These are phyloP conservation scores for Whitmania pigra DNA, from an alignment of 1,140 invertebrate species.

Conservation along the genomic window DNA sequence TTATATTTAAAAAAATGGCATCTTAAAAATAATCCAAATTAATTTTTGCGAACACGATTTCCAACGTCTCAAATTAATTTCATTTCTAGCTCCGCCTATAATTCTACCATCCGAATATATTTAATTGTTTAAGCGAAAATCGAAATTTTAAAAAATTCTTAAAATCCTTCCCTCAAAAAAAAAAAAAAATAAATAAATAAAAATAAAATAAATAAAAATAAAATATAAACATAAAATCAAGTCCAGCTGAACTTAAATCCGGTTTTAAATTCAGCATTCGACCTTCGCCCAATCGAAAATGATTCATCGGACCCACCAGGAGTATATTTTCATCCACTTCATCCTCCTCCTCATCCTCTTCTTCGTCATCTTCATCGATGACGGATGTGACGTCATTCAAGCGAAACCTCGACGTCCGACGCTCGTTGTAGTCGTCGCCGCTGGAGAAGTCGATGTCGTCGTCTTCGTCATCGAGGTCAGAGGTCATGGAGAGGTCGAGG, in stretches of 20 bases:
- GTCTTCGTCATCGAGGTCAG: neutral
- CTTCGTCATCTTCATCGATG: neutral
- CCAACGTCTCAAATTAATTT: neutral
- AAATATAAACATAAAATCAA: neutral
- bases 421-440: too few species aligned
- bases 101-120: neutral
- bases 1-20: neutral
- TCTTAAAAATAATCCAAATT: neutral
- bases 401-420: too few species aligned
- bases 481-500: neutral
- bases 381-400: neutral
- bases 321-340: neutral
- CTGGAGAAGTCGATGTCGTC: neutral
- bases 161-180: neutral
- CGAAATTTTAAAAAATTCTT: neutral
- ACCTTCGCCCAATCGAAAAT: neutral
- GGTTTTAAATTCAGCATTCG: too few species aligned
- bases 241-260: neutral
- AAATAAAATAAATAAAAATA: too few species aligned
- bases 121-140: neutral
- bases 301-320: neutral
- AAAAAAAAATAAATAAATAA: too few species aligned
- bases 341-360: neutral
- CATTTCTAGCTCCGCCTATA: neutral
- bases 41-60: neutral